phyloP scores from a whole-genome alignment of 2,888 invertebrate genomes.

The Drosophila cognata region DNA sequence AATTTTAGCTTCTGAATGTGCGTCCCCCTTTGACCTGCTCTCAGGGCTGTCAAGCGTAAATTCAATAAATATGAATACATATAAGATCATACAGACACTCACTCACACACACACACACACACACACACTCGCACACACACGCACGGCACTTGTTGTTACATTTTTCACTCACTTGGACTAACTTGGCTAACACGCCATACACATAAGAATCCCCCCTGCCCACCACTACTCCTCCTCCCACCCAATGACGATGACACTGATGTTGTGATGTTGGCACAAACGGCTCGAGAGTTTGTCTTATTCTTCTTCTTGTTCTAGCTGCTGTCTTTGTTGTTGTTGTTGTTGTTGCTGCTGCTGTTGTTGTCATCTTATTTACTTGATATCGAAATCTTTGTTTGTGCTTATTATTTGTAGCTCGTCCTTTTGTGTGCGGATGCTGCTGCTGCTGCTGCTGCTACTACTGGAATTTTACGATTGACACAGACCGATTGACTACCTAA shows the following conservation, averaged over 20 bases:
- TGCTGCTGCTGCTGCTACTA: slow-evolving; percentile 5
- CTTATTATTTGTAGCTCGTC: slow-evolving; percentile 71
- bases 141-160: slow-evolving; percentile 73
- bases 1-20: slow-evolving; percentile 27
- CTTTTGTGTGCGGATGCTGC: slow-evolving; percentile 28
- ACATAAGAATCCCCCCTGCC: background rate
- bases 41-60: slow-evolving; percentile 80
- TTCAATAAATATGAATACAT: slow-evolving; percentile 78
- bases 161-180: slow-evolving; percentile 79
- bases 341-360: slow-evolving; percentile 20
- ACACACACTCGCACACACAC: slow-evolving; percentile 10
- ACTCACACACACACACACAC: slow-evolving; percentile 17
- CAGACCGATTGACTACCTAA: slow-evolving; percentile 58
- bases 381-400: slow-evolving; percentile 79
- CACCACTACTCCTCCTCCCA: background rate
- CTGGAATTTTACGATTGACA: slow-evolving; percentile 70
- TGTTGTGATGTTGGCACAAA: slow-evolving; percentile 49
- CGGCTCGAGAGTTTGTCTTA: slow-evolving; percentile 41
- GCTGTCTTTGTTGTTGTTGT: slow-evolving; percentile 1
- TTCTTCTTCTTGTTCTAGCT: background rate
- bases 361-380: slow-evolving; percentile 69
- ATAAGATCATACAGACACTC: slow-evolving; percentile 67
- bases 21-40: slow-evolving; percentile 58
- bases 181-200: slow-evolving; percentile 70
- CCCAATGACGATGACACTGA: slow-evolving; percentile 50